A percentile compares a stretch with the other conserved stretches of the same genome.
Conservation (phyloP, 2,797 vertebrate genomes). For the Spheniscus humboldti region DNA sequence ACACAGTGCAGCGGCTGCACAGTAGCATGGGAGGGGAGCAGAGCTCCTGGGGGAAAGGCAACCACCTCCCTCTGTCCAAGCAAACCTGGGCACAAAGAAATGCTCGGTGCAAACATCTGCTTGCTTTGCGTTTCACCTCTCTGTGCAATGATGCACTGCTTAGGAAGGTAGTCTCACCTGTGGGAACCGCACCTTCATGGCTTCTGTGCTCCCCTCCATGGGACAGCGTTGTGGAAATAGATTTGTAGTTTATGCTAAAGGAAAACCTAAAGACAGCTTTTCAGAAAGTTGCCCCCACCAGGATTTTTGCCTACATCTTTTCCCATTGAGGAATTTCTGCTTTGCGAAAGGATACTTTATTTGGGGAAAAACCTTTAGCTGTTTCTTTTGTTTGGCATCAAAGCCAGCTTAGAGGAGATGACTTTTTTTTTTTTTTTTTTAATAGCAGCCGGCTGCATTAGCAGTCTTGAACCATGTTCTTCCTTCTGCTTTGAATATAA, state of each 20-base stretch:
- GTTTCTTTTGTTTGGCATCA: constrained; percentile 37
- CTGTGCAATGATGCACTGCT: background rate
- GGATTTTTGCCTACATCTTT: background rate
- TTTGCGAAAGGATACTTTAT: background rate
- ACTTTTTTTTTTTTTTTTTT: background rate
- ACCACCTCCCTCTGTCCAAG: background rate
- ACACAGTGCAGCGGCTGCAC: background rate
- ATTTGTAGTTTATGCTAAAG: background rate
- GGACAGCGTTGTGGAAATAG: background rate
- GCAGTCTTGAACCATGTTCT: constrained; percentile 17
- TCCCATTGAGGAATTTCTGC: background rate
- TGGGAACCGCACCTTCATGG: background rate
- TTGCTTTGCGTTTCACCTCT: background rate
- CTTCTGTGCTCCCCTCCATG: rapidly evolving
- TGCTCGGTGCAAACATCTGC: background rate
- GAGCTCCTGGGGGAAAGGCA: background rate
- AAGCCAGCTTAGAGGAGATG: background rate
- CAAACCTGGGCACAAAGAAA: background rate
- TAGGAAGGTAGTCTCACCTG: background rate
- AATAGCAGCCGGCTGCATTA: constrained; percentile 18
- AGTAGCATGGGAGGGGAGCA: background rate
- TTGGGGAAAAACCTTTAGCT: background rate
- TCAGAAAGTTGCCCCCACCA: background rate
- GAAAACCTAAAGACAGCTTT: background rate
- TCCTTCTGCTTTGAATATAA: constrained; percentile 47